A percentile compares a stretch with the other conserved stretches of the same genome.
Conservation (phyloP, 2,888 invertebrate genomes). For the Acholoe squamosa region DNA sequence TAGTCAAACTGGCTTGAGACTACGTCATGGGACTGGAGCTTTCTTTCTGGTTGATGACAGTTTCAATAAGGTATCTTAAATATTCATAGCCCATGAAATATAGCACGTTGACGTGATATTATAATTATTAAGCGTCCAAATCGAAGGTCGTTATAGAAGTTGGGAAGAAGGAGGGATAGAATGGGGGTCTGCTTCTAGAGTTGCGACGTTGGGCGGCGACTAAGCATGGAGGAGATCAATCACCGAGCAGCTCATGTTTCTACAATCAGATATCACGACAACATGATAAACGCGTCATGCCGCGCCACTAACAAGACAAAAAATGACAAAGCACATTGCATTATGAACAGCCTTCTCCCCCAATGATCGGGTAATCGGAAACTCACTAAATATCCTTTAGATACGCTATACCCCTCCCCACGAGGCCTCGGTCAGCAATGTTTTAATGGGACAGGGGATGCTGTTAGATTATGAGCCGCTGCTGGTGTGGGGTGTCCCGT, state of each 20-base stretch:
- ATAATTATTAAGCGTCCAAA: too few relatives aligned
- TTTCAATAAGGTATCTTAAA: too few relatives aligned
- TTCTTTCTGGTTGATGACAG: too few relatives aligned
- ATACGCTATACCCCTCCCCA: neutral
- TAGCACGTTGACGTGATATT: too few relatives aligned
- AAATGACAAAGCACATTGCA: constrained; percentile 23
- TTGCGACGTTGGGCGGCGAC: neutral
- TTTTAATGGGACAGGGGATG: too few relatives aligned
- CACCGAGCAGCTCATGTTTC: constrained; percentile 31
- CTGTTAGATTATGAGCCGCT: too few relatives aligned
- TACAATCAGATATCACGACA: constrained; percentile 39
- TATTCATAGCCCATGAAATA: too few relatives aligned
- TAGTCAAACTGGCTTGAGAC: too few relatives aligned
- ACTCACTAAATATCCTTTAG: constrained; percentile 36
- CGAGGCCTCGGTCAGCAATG: too few relatives aligned
- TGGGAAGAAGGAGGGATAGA: neutral
- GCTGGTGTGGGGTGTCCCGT: too few relatives aligned
- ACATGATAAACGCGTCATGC: constrained; percentile 10
- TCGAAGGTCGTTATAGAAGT: too few relatives aligned
- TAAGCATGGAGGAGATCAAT: neutral
- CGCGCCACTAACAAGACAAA: constrained; percentile 48
- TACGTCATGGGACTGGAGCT: too few relatives aligned
- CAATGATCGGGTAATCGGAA: constrained; percentile 40
- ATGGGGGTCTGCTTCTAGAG: neutral
- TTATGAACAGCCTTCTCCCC: constrained; percentile 39